Evolutionary conservation across 2,888 invertebrate genomes (phyloP), one percentile per base, ranked within the genome.

Genomic region (Chymomyza procnemis): DNA sequence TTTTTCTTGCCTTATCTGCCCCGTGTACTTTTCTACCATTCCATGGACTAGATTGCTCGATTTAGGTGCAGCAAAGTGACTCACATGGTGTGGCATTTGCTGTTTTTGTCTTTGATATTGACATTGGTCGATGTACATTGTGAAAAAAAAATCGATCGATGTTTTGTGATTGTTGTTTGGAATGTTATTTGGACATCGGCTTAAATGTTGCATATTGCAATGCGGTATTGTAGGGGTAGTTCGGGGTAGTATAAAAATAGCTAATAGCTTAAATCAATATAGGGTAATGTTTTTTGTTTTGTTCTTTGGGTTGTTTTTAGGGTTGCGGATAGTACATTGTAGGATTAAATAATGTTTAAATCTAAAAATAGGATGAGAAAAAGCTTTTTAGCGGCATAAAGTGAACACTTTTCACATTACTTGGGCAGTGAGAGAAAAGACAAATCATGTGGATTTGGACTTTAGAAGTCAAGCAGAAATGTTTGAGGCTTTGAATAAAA

Each of bases 31-130:
- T 64, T 66, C 61, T 41, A 64, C 61, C 58, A 47, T 66, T 63
- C 63, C 61, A 54, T 63, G 60, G 60, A 54, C n/a, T n/a, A 64
- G 64, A 34, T 55, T 12, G 34, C 34, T 41, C 3, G 9, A 12
- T 12, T 41, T 41, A 41, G 34, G 34, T 41, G 48, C n/a, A 34
- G 58, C 34, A 60, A 6, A 14, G 52, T 48, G 46, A 34, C 30
- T 26, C 55, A 3, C 59, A 26, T 14, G 21, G 71, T 66, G 55
- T 30, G 52, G 22, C 18, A 48, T 48, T 59, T 69, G 78, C n/a
- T n/a, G n/a, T n/a, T n/a, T 21, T 66, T 30, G 59, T 56, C 85
- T 76, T 82, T 83, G 83, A 79, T 83, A 83, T 83, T 83, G 83
- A 87, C 87, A 83, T 83, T 83, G 82, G 34, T 68, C 54, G 61